Percentiles rank a stretch among this genome's conserved stretches.
phyloP scores from a whole-genome alignment of 2,113 vertebrate genomes.

The Heterocephalus glaber region DNA sequence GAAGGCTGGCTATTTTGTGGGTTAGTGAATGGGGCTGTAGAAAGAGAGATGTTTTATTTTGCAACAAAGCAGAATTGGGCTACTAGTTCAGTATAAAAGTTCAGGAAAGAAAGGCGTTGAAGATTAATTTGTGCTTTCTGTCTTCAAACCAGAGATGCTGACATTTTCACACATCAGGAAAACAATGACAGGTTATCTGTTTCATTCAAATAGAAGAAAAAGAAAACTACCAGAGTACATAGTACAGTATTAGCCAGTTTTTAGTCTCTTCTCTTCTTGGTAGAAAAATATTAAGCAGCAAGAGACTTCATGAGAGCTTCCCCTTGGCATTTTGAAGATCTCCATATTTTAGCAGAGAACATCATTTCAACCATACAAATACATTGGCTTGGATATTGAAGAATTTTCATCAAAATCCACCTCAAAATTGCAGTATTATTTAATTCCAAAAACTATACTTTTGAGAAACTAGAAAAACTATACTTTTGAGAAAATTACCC shows the following conservation, averaged over 20 bases:
- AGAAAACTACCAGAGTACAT: not conserved
- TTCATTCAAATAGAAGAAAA: constrained; percentile 12
- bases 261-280: not conserved
- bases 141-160: constrained; percentile 40
- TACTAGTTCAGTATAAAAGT: not conserved
- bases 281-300: not conserved
- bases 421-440: not conserved
- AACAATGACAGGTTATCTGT: constrained; percentile 6
- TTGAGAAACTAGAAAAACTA: not conserved
- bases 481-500: constrained; percentile 14
- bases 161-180: not conserved
- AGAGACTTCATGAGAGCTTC: not conserved
- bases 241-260: not conserved
- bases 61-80: not conserved
- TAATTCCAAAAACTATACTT: constrained; percentile 28
- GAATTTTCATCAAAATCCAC: not conserved
- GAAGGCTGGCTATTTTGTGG: not conserved
- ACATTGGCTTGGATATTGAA: not conserved
- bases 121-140: constrained; percentile 36
- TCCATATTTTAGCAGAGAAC: not conserved
- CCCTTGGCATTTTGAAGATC: not conserved
- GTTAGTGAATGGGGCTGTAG: not conserved
- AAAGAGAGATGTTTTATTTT: constrained; percentile 18
- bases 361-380: not conserved
- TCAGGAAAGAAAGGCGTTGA: not conserved